Conservation (phyloP, 1,140 invertebrate genomes). For the Trachymyrmex cornetzi region DNA sequence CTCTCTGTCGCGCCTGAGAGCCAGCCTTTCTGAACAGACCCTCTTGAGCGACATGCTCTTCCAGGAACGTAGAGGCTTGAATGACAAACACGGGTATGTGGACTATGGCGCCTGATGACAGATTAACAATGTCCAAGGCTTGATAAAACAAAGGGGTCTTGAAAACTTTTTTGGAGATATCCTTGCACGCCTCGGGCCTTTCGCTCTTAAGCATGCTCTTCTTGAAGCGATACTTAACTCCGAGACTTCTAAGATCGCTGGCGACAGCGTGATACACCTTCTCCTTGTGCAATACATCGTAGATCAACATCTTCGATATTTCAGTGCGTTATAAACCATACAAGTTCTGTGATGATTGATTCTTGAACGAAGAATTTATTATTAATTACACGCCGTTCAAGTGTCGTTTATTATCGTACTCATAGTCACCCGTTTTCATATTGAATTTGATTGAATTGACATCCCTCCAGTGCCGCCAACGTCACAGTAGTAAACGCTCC, state of each 20-base stretch:
- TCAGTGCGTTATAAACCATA: too few relatives aligned
- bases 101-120: conserved; percentile 88
- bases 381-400: not conserved
- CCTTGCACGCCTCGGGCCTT: conserved; percentile 72
- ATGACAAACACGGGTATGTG: conserved; percentile 92
- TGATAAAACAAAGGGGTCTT: conserved; percentile 88
- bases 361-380: conserved; percentile 52
- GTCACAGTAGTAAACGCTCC: not conserved
- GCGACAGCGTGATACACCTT: conserved; percentile 88
- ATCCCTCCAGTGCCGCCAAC: conserved; percentile 19
- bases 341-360: not conserved
- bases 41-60: conserved; percentile 90
- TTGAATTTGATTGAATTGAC: conserved; percentile 40
- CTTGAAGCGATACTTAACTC: conserved; percentile 89
- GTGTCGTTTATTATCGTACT: not conserved
- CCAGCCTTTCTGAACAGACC: conserved; percentile 95
- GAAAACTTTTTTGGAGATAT: conserved; percentile 87
- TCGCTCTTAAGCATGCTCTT: conserved; percentile 87
- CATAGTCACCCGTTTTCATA: conserved; percentile 47
- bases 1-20: conserved; percentile 92
- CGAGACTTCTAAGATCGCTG: conserved; percentile 88
- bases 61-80: conserved; percentile 90
- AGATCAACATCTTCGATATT: conserved; percentile 88
- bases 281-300: conserved; percentile 89
- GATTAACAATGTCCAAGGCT: conserved; percentile 88